Percentiles rank a stretch among this genome's conserved stretches.
These are phyloP conservation scores for Tetramorium bicarinatum DNA, from an alignment of 2,888 invertebrate species.

Conservation along the genomic window DNA sequence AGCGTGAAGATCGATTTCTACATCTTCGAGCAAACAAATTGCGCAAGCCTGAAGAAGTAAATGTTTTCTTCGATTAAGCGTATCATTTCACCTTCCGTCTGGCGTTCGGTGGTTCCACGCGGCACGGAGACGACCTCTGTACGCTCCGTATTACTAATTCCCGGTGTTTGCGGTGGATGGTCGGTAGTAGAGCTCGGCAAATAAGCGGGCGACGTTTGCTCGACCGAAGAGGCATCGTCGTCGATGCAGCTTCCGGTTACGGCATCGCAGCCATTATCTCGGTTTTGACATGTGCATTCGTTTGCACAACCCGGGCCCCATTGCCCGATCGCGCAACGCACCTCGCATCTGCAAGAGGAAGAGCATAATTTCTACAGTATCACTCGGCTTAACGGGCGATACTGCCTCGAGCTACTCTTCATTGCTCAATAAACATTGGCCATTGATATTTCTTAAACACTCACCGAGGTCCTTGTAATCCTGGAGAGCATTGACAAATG, in stretches of 20 bases:
- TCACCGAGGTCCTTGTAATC: conserved; percentile 91
- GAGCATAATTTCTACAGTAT: background rate
- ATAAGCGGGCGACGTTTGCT: conserved; percentile 20
- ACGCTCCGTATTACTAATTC: conserved; percentile 3
- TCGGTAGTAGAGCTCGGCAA: conserved; percentile 21
- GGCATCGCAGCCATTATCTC: conserved; percentile 83
- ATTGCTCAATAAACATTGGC: background rate
- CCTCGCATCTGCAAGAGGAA: conserved; percentile 76
- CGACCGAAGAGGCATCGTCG: conserved; percentile 8
- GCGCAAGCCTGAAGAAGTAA: conserved; percentile 27
- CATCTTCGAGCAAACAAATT: conserved; percentile 4
- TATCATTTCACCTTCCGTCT: conserved; percentile 45
- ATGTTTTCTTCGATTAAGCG: conserved; percentile 3
- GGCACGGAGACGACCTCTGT: conserved; percentile 7
- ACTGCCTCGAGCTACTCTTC: background rate
- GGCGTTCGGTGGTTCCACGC: conserved; percentile 39
- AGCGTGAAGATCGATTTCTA: conserved; percentile 1
- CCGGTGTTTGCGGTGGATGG: conserved; percentile 19
- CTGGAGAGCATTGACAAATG: conserved; percentile 89
- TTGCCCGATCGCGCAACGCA: conserved; percentile 89
- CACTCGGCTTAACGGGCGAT: background rate
- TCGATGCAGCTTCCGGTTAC: conserved; percentile 88
- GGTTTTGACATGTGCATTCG: conserved; percentile 89
- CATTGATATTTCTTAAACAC: conserved; percentile 29
- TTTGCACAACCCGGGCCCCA: conserved; percentile 91